A percentile compares a stretch with the other conserved stretches of the same genome.
Evolutionary conservation across 2,113 vertebrate species (phyloP).

Genomic region (Rhinoderma darwinii): DNA sequence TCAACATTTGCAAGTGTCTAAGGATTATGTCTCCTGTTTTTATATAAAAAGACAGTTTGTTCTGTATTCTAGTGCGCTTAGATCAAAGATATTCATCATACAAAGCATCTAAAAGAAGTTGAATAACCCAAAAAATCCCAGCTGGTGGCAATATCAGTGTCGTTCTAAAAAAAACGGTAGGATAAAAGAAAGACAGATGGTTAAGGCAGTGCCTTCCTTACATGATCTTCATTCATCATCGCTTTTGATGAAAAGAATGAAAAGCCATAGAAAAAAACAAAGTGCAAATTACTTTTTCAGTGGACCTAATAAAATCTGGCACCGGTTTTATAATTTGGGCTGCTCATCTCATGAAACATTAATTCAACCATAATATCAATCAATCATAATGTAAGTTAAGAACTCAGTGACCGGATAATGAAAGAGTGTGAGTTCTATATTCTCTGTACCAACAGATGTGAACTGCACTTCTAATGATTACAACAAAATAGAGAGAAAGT

Average conservation of each 20-base stretch:
- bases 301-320: conserved; percentile 52
- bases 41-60: conserved; percentile 47
- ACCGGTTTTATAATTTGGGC: conserved; percentile 47
- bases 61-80: conserved; percentile 29
- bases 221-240: conserved; percentile 31
- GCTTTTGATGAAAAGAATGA: conserved; percentile 54
- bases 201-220: conserved; percentile 44
- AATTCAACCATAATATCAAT: conserved; percentile 53
- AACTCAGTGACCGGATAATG: conserved; percentile 34
- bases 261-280: conserved; percentile 35
- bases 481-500: neutral
- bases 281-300: conserved; percentile 52
- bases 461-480: conserved; percentile 19
- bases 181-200: conserved; percentile 54
- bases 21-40: conserved; percentile 36
- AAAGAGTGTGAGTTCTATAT: conserved; percentile 25
- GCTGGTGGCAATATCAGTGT: conserved; percentile 49
- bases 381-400: conserved; percentile 47
- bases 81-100: conserved; percentile 54
- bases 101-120: conserved; percentile 48
- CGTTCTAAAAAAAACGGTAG: conserved; percentile 38
- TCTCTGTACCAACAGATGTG: conserved; percentile 36
- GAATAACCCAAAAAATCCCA: conserved; percentile 49
- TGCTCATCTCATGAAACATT: conserved; percentile 54
- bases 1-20: conserved; percentile 48